phyloP scores from a whole-genome alignment of 2,888 invertebrate species.

The Sarcophaga variegata region DNA sequence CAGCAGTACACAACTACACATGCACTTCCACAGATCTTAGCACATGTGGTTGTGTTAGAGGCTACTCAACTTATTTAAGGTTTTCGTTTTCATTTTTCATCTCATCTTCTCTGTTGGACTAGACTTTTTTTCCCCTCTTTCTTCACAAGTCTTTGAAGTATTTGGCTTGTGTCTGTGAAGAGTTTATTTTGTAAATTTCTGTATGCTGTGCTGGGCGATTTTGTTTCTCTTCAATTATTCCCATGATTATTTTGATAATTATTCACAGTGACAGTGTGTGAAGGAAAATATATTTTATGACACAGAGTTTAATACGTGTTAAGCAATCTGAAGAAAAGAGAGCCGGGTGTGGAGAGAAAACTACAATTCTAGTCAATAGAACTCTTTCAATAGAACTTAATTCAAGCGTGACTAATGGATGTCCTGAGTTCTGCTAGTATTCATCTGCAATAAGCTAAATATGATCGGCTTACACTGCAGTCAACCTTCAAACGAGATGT shows the following conservation, averaged over 20 bases:
- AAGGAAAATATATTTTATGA: not conserved
- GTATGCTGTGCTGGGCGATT: not conserved
- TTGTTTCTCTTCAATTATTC: constrained; percentile 26
- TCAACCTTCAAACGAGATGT: too few relatives aligned
- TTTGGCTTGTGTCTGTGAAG: not conserved
- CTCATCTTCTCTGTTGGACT: constrained; percentile 3
- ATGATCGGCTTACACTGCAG: too few relatives aligned
- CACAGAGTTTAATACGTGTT: not conserved
- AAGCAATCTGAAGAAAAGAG: not conserved
- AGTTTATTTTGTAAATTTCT: constrained; percentile 21
- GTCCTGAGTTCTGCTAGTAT: too few relatives aligned
- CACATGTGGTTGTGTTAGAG: constrained; percentile 43
- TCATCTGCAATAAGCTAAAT: too few relatives aligned
- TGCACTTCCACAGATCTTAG: not conserved
- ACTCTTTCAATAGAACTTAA: too few relatives aligned
- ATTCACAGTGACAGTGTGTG: constrained; percentile 58
- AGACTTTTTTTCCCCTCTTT: not conserved
- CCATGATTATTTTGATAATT: constrained; percentile 61
- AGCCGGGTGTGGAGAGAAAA: too few relatives aligned
- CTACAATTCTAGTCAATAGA: too few relatives aligned
- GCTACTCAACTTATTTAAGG: constrained; percentile 42
- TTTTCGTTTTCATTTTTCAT: not conserved
- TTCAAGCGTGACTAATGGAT: too few relatives aligned
- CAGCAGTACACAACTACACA: constrained; percentile 9
- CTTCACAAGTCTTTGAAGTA: constrained; percentile 29